These are phyloP conservation scores for Leucoraja erinaceus DNA, from an alignment of 2,113 vertebrate species.

Conservation along the genomic window DNA sequence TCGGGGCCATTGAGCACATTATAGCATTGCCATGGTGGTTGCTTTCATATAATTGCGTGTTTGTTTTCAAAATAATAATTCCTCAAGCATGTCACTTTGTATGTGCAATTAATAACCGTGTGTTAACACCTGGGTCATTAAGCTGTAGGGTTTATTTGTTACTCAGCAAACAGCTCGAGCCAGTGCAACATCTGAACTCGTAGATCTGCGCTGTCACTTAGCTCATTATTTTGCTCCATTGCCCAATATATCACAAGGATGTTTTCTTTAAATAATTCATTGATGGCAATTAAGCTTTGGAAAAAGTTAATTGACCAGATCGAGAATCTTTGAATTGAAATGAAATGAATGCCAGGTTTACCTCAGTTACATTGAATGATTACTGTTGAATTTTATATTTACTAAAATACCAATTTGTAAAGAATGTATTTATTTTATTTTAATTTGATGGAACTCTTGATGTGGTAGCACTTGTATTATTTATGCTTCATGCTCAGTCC, in stretches of 20 bases:
- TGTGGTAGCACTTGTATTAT: background rate
- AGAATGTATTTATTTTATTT: background rate
- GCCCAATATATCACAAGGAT: constrained; percentile 26
- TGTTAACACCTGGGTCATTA: constrained; percentile 24
- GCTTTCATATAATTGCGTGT: background rate
- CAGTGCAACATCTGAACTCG: background rate
- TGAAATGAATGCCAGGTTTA: constrained; percentile 16
- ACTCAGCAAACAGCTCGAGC: background rate
- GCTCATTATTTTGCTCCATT: constrained; percentile 32
- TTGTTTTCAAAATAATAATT: constrained; percentile 31
- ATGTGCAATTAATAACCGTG: background rate
- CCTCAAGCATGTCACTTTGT: background rate
- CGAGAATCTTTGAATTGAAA: constrained; percentile 11
- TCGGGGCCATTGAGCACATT: background rate
- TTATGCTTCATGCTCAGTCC: background rate
- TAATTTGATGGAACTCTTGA: background rate
- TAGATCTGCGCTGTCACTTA: background rate
- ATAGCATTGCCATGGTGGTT: background rate
- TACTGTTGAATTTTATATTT: constrained; percentile 29
- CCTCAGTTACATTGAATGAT: constrained; percentile 15
- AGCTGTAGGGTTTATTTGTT: background rate
- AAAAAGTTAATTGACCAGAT: constrained; percentile 32
- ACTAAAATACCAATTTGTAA: constrained; percentile 24
- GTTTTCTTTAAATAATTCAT: constrained; percentile 22
- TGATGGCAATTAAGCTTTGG: constrained; percentile 19